Percentiles rank a stretch among this genome's conserved stretches.
phyloP scores from a whole-genome alignment of 2,797 vertebrate genomes.

The Percopsis omiscomaycus region DNA sequence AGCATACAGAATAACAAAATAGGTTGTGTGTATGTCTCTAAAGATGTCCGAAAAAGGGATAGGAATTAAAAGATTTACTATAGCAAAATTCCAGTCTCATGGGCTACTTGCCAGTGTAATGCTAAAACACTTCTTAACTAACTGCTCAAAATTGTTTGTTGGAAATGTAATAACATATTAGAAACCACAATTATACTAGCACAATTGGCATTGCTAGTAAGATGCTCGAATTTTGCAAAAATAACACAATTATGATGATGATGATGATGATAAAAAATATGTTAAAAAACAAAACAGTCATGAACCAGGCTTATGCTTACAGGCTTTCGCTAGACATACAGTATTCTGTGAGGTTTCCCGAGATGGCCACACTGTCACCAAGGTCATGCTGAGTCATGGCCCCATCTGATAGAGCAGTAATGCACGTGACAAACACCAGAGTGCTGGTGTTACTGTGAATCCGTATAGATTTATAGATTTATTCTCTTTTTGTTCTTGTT shows the following conservation, averaged over 20 bases:
- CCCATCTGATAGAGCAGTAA: slow-evolving; percentile 55
- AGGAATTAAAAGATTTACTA: too few species aligned
- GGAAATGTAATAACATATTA: too few species aligned
- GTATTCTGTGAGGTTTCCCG: slow-evolving; percentile 29
- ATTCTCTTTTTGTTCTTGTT: slow-evolving; percentile 65
- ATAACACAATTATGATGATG: too few species aligned
- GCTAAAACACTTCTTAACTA: too few species aligned
- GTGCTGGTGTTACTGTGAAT: slow-evolving; percentile 50
- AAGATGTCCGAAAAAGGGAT: slow-evolving; percentile 15
- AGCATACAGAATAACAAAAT: slow-evolving; percentile 22
- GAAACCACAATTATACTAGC: too few species aligned
- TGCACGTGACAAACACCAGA: slow-evolving; percentile 68
- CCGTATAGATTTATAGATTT: slow-evolving; percentile 73
- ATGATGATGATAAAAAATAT: too few species aligned
- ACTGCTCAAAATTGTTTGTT: too few species aligned
- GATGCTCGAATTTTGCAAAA: too few species aligned
- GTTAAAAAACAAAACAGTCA: too few species aligned
- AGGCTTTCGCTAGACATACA: slow-evolving; percentile 6
- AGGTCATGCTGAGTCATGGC: slow-evolving; percentile 52
- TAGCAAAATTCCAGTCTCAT: too few species aligned
- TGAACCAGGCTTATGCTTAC: background rate
- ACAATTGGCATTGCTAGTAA: too few species aligned
- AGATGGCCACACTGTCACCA: slow-evolving; percentile 33
- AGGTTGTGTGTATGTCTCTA: slow-evolving; percentile 6
- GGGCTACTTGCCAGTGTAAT: too few species aligned